phyloP scores from a whole-genome alignment of 2,797 vertebrate species.

The Ispidina lecontei region DNA sequence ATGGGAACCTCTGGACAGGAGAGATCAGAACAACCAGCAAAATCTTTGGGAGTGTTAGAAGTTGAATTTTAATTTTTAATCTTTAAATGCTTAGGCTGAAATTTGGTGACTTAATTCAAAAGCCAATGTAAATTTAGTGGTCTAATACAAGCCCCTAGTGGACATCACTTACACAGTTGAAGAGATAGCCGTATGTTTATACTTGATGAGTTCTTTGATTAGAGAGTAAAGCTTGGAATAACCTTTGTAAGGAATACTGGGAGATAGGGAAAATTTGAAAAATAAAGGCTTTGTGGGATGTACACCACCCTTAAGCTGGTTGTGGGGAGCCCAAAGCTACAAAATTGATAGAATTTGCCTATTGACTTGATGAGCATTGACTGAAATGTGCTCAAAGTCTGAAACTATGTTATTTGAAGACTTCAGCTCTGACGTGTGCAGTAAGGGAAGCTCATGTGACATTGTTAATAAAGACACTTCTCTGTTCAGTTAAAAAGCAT shows the following conservation, averaged over 20 bases:
- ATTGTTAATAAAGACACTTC: not conserved
- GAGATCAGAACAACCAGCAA: not conserved
- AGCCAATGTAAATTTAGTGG: not conserved
- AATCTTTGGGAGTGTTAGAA: not conserved
- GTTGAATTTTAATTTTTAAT: not conserved
- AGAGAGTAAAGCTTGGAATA: not conserved
- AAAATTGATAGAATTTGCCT: not conserved
- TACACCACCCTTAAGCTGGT: not conserved
- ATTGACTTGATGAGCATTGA: not conserved
- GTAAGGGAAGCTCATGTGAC: not conserved
- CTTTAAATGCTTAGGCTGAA: not conserved
- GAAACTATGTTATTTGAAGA: not conserved
- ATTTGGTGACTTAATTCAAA: not conserved
- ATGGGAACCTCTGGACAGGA: not conserved
- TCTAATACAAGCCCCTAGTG: constrained; percentile 3
- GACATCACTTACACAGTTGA: not conserved
- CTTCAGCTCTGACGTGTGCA: not conserved
- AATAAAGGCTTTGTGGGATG: not conserved
- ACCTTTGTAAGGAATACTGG: not conserved
- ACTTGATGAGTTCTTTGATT: not conserved
- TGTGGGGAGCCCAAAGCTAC: not conserved
- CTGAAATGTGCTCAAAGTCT: not conserved
- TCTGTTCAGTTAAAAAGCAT: not conserved
- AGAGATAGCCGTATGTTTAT: not conserved
- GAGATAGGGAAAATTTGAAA: not conserved